Base-by-base conservation (phyloP, 2,888 invertebrate species). In the Branchipolynoe longqiensis region DNA sequence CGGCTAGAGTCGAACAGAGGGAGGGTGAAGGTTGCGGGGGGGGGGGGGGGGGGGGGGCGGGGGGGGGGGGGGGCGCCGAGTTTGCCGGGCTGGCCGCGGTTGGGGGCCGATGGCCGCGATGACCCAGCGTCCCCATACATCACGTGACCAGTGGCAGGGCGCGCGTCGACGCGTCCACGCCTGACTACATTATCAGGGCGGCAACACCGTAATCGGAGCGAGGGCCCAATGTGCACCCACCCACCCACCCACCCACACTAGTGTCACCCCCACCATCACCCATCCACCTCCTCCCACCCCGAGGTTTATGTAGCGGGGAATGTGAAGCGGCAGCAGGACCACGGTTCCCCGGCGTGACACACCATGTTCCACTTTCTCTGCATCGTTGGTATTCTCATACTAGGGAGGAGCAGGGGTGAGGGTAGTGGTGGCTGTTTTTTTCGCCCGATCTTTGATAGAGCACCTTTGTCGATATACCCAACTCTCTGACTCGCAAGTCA, bases 131-230 rank as follows among this genome's bases (percentile, higher is more conserved):
- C 4, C 0, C 22, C 69, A 69, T 69, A 36, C 6, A 69, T 36
- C 36, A 36, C 69, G 22, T 33, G 69, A 38, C 12, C n/a, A 18
- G 69, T 62, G 28, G 31, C 28, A 14, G 6, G 38, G 6, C 69
- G 69, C 18, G 31, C 62, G 31, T 4, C 28, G 62, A 14, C 69
- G 12, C 18, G 69, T 8, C 8, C 48, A 48, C 8, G 48, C 48
- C 8, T 8, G 38, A 33, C 2, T 33, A 69, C 69, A 62, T 62
- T 69, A 69, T 25, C 69, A 12, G 69, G 18, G 3, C 38, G 1
- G 14, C 36, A 69, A 69, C 69, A 38, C 69, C 14, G 69, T 69
- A 69, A 69, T 69, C 69, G 38, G 69, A 69, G 38, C 69, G 12
- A 14, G 4, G 12, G 18, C 36, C 69, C 22, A n/a, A n/a, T n/a